Evolutionary conservation across 1,140 invertebrate species (phyloP).

Genomic region (Notospermus geniculatus): DNA sequence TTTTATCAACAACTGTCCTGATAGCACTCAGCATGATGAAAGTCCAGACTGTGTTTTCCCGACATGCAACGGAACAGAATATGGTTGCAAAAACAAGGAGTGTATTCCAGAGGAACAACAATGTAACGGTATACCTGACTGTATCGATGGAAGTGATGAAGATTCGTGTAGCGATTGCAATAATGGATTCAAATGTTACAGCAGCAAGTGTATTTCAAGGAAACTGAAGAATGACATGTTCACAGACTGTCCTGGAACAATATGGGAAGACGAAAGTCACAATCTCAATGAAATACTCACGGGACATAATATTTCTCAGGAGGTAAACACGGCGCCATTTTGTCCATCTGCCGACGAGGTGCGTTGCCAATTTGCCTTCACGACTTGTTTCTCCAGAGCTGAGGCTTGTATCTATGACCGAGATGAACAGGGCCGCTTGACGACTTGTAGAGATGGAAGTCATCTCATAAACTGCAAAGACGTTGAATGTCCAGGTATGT

Average conservation of each 20-base stretch:
- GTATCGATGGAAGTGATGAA: slow-evolving; percentile 3
- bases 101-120: background rate
- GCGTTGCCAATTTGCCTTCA: background rate
- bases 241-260: background rate
- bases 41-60: background rate
- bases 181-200: background rate
- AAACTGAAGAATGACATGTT: background rate
- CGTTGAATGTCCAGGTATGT: background rate
- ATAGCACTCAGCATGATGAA: background rate
- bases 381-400: background rate
- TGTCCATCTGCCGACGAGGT: background rate
- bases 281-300: no score
- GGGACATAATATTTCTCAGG: background rate
- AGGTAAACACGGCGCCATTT: background rate
- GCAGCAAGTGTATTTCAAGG: background rate
- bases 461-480: slow-evolving; percentile 8
- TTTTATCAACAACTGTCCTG: background rate
- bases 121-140: background rate
- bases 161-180: background rate
- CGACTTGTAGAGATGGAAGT: background rate
- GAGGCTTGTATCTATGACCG: slow-evolving; percentile 1
- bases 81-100: background rate
- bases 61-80: background rate
- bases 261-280: background rate
- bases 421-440: background rate